Evolutionary conservation across 2,797 vertebrate species (phyloP), one percentile per base, ranked within the genome.

Genomic region (Aphelocoma californica): DNA sequence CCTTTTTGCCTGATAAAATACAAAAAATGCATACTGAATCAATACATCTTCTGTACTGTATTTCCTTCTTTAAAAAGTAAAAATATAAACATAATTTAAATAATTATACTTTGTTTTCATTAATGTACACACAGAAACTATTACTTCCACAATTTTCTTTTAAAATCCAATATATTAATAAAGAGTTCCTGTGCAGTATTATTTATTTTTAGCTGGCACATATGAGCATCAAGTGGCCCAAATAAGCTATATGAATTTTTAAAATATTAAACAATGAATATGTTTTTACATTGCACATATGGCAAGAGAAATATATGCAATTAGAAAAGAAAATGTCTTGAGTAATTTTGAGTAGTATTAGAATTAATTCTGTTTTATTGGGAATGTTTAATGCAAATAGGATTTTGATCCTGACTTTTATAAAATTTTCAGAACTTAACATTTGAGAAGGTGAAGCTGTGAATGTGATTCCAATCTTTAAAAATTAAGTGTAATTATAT

Each of bases 1-100:
- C 99, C 94, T 98, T 98, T 98, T 99, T 99, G 97, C 99, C 99
- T 99, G 92, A 94, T 92, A 95, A 97, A 96, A 96, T 64, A 97
- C 17, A 96, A 69, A 97, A 96, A 86, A 44, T 19, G 26, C 48
- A 81, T 79, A 69, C 47, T 95, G 34, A 92, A 80, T 77, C 53
- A 92, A 80, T 79, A 36, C 4, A n/a, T 9, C 12, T 73, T 91
- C 65, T 69, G 12, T 28, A 77, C 31, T n/a, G 18, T 32, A 44
- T 70, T 83, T 83, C 2, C 38, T 62, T 51, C 73, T 73, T 75
- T n/a, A 83, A 66, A 74, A 86, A 31, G 6, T 38, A 47, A 70
- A 56, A 25, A 9, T 38, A 62, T 71, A 86, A 86, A n/a, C 72
- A 87, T 48, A 71, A 65, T 61, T 75, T 56, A 66, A 77, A 87